phyloP scores from a whole-genome alignment of 2,797 vertebrate species.

The Ptychadena robeensis region DNA sequence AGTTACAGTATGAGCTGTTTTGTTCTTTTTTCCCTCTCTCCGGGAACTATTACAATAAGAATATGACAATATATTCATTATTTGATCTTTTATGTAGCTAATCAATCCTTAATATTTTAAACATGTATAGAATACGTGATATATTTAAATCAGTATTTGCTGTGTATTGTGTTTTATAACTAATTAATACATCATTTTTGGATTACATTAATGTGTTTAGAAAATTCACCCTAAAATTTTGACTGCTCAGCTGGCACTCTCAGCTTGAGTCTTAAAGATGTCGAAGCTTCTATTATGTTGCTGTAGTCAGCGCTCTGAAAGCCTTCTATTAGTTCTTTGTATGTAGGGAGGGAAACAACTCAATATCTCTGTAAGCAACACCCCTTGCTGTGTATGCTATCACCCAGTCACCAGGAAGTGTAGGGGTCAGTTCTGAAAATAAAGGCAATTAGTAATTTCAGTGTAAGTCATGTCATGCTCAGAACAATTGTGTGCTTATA shows the following conservation, averaged over 20 bases:
- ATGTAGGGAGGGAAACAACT: neutral
- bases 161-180: neutral
- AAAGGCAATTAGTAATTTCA: slow-evolving; percentile 6
- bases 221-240: neutral
- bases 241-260: neutral
- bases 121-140: neutral
- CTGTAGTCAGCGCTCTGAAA: slow-evolving; percentile 26
- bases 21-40: too few relatives aligned
- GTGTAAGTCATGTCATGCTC: neutral
- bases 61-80: too few relatives aligned
- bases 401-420: neutral
- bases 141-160: neutral
- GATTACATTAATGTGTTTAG: neutral
- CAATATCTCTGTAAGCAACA: neutral
- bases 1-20: too few relatives aligned
- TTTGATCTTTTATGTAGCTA: too few relatives aligned
- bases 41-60: too few relatives aligned
- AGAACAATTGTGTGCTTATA: neutral
- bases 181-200: neutral
- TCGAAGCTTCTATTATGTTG: slow-evolving; percentile 1
- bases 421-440: neutral
- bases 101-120: neutral
- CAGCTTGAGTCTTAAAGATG: neutral
- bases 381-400: slow-evolving; percentile 18
- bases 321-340: slow-evolving; percentile 26